Conservation (phyloP, 2,797 vertebrate species). For the Notolepis coatsorum region DNA sequence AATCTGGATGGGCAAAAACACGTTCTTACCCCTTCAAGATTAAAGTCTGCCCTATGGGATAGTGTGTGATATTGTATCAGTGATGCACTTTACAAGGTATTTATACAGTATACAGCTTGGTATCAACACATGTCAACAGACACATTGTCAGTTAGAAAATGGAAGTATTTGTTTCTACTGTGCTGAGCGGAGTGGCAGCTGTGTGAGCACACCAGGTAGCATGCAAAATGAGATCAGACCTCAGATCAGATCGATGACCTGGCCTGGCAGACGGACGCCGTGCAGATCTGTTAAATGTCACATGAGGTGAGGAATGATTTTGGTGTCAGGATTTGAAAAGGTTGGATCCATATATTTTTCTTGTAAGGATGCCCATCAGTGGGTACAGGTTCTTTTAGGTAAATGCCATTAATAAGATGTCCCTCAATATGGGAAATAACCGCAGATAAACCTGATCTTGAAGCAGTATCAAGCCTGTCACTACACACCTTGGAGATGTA, state of each 20-base stretch:
- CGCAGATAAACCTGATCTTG: slow-evolving; percentile 41
- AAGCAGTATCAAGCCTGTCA: slow-evolving; percentile 37
- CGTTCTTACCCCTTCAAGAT: too few species aligned
- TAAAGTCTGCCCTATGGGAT: too few species aligned
- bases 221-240: not conserved
- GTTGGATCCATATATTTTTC: slow-evolving; percentile 72
- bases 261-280: slow-evolving; percentile 62
- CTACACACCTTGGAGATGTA: slow-evolving; percentile 56
- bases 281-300: slow-evolving; percentile 71
- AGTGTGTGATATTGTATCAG: too few species aligned
- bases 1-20: too few species aligned
- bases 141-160: not conserved
- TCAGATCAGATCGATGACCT: slow-evolving; percentile 52
- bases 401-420: slow-evolving; percentile 56
- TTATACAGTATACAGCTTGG: too few species aligned
- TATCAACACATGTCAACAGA: too few species aligned
- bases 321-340: slow-evolving; percentile 64
- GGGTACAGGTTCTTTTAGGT: slow-evolving; percentile 41
- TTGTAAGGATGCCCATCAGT: slow-evolving; percentile 44
- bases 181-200: too few species aligned
- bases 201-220: too few species aligned
- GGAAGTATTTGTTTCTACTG: too few species aligned
- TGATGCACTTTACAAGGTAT: too few species aligned
- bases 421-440: slow-evolving; percentile 41
- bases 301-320: slow-evolving; percentile 58